Base-by-base conservation (phyloP, 2,888 invertebrate genomes). In the Diabrotica balteata region DNA sequence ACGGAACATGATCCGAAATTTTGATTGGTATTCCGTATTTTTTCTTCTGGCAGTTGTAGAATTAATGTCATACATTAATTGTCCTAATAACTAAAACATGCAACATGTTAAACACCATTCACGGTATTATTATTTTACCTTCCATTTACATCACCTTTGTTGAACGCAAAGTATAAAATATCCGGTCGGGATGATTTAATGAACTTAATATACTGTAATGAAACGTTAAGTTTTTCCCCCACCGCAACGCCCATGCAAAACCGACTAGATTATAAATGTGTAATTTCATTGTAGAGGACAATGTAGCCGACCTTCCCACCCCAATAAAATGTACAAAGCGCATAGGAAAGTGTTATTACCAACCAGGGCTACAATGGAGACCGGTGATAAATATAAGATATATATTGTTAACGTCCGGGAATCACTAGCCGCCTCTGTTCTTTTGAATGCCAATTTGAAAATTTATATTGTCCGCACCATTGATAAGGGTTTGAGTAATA, bases 391-490 rank as follows among this genome's bases (percentile, higher is more conserved):
- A 82, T 82, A 81, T 80, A 80, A 81, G 81, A 82, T 81, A 81
- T 80, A 80, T 81, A 79, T 78, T 80, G 77, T 75, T 77, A 74
- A 63, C 65, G 49, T n/a, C 32, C 52, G 44, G 42, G 45, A 47
- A 51, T 58, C 63, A 57, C 51, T 63, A 42, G 50, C 64, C 64
- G 58, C 22, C 51, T 52, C 58, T 64, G 52, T 64, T 64, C 57
- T 64, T 63, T 58, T 59, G 64, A 64, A 64, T 64, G 67, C 78
- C 79, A 80, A 81, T 82, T 82, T 79, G 77, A 78, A 81, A 82
- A 82, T 82, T 82, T 82, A 81, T 82, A 81, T 81, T 81, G 81
- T 82, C 81, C 79, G 82, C 77, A 77, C 78, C 80, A 79, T 79
- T 81, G 82, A 82, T 82, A 82, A 82, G 81, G 82, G 81, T 81